phyloP scores from a whole-genome alignment of 2,113 vertebrate genomes.

The Rallus limicola region DNA sequence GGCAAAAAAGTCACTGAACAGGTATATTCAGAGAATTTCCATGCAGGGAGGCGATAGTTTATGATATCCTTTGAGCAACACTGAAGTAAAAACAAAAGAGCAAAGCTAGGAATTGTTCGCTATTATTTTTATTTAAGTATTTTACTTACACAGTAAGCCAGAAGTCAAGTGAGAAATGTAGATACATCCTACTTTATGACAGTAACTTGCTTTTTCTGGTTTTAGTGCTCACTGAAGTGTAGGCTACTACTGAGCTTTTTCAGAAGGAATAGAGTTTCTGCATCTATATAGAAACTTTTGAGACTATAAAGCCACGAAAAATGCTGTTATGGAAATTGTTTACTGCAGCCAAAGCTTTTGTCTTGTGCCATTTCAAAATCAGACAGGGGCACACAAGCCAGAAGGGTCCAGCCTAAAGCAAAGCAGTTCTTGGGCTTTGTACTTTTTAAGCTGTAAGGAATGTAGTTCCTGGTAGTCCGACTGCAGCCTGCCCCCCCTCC shows the following conservation, averaged over 20 bases:
- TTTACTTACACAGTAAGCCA: not conserved
- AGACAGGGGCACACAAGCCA: not conserved
- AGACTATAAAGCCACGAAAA: not conserved
- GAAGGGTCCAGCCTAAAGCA: not conserved
- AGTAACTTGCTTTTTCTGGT: not conserved
- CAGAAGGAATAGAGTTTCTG: not conserved
- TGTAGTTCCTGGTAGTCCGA: not conserved
- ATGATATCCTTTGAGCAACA: not conserved
- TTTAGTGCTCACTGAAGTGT: not conserved
- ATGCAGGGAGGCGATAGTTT: not conserved
- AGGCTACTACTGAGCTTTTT: not conserved
- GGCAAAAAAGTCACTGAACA: not conserved
- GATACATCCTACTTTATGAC: not conserved
- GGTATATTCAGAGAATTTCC: not conserved
- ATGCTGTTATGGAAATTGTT: not conserved
- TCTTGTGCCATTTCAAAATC: not conserved
- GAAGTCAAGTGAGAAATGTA: not conserved
- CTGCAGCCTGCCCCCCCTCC: too few relatives aligned
- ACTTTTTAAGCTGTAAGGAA: not conserved
- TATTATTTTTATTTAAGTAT: constrained; percentile 6
- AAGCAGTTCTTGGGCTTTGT: not conserved
- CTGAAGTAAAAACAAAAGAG: not conserved
- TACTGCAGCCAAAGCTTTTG: not conserved
- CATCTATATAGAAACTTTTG: not conserved
- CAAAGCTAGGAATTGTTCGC: not conserved